A percentile compares a stretch with the other conserved stretches of the same genome.
phyloP scores from a whole-genome alignment of 2,888 invertebrate genomes.

The Cordylochernes scorpioides region DNA sequence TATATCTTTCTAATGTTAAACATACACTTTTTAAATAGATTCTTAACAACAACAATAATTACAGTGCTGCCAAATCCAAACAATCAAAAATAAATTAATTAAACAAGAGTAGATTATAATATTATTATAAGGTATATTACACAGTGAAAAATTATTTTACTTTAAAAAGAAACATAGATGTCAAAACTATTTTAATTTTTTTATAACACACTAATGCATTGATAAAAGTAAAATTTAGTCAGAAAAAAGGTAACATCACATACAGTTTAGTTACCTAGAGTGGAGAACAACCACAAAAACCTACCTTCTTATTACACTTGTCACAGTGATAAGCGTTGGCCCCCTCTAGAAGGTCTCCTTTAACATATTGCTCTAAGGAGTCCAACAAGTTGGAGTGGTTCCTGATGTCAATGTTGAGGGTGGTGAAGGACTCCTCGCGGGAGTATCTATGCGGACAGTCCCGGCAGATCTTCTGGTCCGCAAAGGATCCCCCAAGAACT shows the following conservation, averaged over 20 bases:
- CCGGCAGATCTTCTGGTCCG: constrained; percentile 95
- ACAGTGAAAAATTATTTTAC: too few relatives aligned
- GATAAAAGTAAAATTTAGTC: not conserved
- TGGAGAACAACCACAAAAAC: not conserved
- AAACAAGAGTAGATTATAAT: too few relatives aligned
- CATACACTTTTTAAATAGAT: too few relatives aligned
- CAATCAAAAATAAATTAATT: too few relatives aligned
- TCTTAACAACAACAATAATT: too few relatives aligned
- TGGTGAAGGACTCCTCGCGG: constrained; percentile 90
- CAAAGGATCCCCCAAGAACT: constrained; percentile 82
- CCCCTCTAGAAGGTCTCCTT: constrained; percentile 85
- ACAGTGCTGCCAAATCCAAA: too few relatives aligned
- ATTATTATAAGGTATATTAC: too few relatives aligned
- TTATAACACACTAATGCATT: not conserved
- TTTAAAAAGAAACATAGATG: too few relatives aligned
- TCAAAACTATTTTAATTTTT: too few relatives aligned
- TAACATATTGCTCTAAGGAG: constrained; percentile 87
- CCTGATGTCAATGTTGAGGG: constrained; percentile 84
- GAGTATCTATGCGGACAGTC: constrained; percentile 91
- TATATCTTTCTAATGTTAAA: too few relatives aligned
- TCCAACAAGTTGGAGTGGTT: constrained; percentile 87
- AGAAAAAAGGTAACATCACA: not conserved
- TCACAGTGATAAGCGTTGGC: constrained; percentile 97
- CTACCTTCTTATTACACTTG: constrained; percentile 89
- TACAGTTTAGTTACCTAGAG: not conserved